Percentiles rank a stretch among this genome's conserved stretches.
Evolutionary conservation across 2,888 invertebrate species (phyloP).

Genomic region (Helicoverpa assulta): DNA sequence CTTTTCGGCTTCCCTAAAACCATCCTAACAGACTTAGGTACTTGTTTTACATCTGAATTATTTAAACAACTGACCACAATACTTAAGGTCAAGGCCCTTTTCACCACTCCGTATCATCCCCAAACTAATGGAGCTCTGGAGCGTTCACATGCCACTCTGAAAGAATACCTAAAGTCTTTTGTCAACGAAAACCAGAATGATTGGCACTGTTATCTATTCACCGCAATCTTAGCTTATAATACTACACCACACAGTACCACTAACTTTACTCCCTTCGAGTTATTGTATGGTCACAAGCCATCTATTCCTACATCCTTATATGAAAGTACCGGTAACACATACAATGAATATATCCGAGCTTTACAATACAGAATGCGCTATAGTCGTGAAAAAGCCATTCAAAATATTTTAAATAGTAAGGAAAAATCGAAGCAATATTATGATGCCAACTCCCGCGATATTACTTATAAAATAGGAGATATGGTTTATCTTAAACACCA

Average conservation of each 20-base stretch:
- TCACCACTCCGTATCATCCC: conserved; percentile 16
- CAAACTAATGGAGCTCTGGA: conserved; percentile 20
- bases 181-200: conserved; percentile 11
- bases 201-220: conserved; percentile 7
- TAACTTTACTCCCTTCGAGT: conserved; percentile 5
- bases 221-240: conserved; percentile 2
- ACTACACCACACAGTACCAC: neutral
- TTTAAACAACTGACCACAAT: conserved; percentile 3
- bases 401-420: conserved; percentile 59
- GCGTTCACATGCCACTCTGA: conserved; percentile 7
- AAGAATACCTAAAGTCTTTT: conserved; percentile 15
- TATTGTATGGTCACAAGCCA: conserved; percentile 3
- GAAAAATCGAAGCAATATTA: conserved; percentile 63
- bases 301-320: conserved; percentile 3
- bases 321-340: conserved; percentile 16
- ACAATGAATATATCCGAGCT: conserved; percentile 60
- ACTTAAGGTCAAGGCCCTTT: conserved; percentile 7
- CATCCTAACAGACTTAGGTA: conserved; percentile 9
- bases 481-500: conserved; percentile 58
- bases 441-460: conserved; percentile 33
- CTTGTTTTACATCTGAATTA: conserved; percentile 3
- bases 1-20: conserved; percentile 12
- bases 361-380: conserved; percentile 60
- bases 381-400: conserved; percentile 39
- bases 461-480: conserved; percentile 15